Base-by-base conservation (phyloP, 1,140 invertebrate species). In the Oryzaephilus surinamensis region DNA sequence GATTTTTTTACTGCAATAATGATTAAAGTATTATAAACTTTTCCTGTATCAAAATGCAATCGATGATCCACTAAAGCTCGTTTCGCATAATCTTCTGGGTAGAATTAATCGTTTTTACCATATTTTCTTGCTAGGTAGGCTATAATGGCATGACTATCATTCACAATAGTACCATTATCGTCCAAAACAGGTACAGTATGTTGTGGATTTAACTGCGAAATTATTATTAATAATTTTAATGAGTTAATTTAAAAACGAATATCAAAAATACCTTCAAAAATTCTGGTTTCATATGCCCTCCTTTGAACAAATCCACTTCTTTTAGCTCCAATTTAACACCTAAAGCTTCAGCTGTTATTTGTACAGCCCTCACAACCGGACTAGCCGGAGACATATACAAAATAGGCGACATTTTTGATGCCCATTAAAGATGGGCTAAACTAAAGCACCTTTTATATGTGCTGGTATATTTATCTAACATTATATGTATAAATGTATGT, bases 241-340 rank as follows among this genome's bases (percentile, higher is more conserved):
- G 8, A 20, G 4, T 20, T 8, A 20, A 20, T 20, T 4, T 20
- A 20, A 8, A 20, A 5, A 20, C 4, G 19, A 5, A 8, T 8
- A 20, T 5, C 4, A 20, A 20, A 14, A 35, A 17, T 20, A 37
- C 35, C 35, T 37, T 37, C 12, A 38, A 12, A 15, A 12, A 38
- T 20, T 30, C 36, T 18, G 36, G 36, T 30, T 38, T 38, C 2
- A 38, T 10, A n/a, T 38, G 36, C 4, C 30, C 36, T 2, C 18
- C 12, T 6, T 4, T 66, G 16, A 73, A 41, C 15, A 38, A 10
- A 49, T 80, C 67, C 32, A 74, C 42, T 5, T 60, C 47, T 41
- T 73, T 79, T 3, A 73, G 46, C 51, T 82, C 79, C 6, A 81
- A 55, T 38, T 77, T 71, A 10, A 83, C 55, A 6, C 73, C 76